Evolutionary conservation across 1,140 invertebrate species (phyloP).

Genomic region (Cyclargus thomasi): DNA sequence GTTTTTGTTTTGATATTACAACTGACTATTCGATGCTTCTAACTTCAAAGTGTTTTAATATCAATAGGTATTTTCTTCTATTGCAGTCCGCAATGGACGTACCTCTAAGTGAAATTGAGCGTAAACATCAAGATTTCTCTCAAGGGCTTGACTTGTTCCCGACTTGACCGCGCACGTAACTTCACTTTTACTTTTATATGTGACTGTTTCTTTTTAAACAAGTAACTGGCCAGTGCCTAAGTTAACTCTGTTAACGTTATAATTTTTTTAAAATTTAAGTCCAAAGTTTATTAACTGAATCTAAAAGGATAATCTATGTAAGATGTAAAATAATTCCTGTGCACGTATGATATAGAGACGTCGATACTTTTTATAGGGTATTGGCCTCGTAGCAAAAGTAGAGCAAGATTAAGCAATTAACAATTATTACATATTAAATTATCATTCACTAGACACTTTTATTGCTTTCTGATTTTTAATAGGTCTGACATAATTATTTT

Average conservation of each 20-base stretch:
- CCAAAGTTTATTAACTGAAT: too few species aligned
- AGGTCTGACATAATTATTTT: neutral
- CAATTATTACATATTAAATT: neutral
- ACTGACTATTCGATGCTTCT: too few species aligned
- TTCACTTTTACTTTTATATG: conserved; percentile 24
- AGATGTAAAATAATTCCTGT: too few species aligned
- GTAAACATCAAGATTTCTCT: conserved; percentile 26
- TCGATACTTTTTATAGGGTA: neutral
- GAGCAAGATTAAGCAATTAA: neutral
- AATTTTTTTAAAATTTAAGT: too few species aligned
- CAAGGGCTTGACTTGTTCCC: conserved; percentile 25
- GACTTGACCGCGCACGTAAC: conserved; percentile 15
- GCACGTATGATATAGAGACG: too few species aligned
- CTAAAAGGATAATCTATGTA: too few species aligned
- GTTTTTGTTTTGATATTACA: too few species aligned
- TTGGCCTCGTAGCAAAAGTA: neutral
- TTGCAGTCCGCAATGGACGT: neutral
- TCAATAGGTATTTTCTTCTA: neutral
- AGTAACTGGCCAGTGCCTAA: neutral
- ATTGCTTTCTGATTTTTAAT: neutral
- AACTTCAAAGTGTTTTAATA: neutral
- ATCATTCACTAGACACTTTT: neutral
- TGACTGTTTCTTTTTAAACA: conserved; percentile 1
- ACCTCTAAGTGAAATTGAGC: conserved; percentile 25
- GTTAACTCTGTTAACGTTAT: neutral